phyloP scores from a whole-genome alignment of 1,140 invertebrate genomes.

The Sitophilus oryzae region DNA sequence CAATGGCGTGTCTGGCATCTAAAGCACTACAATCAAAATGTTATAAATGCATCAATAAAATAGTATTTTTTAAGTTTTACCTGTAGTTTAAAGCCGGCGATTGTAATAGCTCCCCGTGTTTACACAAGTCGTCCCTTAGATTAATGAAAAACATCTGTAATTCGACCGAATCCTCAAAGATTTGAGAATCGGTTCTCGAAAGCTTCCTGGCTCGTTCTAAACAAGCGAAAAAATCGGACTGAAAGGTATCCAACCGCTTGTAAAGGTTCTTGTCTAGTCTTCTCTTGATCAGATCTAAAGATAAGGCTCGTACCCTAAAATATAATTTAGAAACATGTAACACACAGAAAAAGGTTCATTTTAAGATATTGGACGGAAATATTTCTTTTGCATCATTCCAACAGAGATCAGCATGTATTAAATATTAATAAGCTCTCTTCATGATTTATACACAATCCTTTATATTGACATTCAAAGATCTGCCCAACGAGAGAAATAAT shows the following conservation, averaged over 20 bases:
- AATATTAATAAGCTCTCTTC: too few relatives aligned
- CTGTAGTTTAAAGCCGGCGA: conserved; percentile 79
- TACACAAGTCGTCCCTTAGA: conserved; percentile 67
- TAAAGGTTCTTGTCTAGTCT: conserved; percentile 83
- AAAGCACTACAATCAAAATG: conserved; percentile 43
- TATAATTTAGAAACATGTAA: neutral
- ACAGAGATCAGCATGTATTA: too few relatives aligned
- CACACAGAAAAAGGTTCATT: conserved; percentile 1
- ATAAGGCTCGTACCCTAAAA: conserved; percentile 66
- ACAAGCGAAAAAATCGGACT: conserved; percentile 93
- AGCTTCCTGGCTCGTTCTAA: conserved; percentile 82
- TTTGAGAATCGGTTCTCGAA: conserved; percentile 85
- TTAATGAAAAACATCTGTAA: conserved; percentile 89
- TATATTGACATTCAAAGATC: too few relatives aligned
- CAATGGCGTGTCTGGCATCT: conserved; percentile 66
- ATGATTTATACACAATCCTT: too few relatives aligned
- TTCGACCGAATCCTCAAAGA: conserved; percentile 92
- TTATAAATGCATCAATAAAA: conserved; percentile 30
- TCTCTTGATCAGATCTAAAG: conserved; percentile 79
- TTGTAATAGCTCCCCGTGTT: conserved; percentile 70
- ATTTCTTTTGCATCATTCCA: too few relatives aligned
- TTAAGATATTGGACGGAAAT: too few relatives aligned
- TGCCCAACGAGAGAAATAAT: too few relatives aligned
- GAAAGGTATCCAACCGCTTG: conserved; percentile 87
- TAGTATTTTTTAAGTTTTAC: neutral